A percentile compares a stretch with the other conserved stretches of the same genome.
These are phyloP conservation scores for Plectrocnemia conspersa DNA, from an alignment of 1,140 invertebrate species.

Conservation along the genomic window DNA sequence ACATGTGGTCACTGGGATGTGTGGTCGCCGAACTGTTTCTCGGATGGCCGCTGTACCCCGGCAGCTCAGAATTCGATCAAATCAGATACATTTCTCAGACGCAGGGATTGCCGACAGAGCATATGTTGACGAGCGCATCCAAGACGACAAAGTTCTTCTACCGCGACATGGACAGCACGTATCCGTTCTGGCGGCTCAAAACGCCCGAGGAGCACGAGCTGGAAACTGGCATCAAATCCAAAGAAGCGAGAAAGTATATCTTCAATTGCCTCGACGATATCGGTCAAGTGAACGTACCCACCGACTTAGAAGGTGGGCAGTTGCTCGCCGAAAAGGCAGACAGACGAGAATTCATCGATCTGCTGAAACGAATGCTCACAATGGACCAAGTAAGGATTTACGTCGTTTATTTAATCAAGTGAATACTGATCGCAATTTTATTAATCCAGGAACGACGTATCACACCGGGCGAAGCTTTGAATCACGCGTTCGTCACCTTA, in stretches of 20 bases:
- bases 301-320: slow-evolving; percentile 92
- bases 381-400: slow-evolving; percentile 77
- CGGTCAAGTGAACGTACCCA: slow-evolving; percentile 95
- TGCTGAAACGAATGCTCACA: slow-evolving; percentile 94
- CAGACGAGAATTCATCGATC: slow-evolving; percentile 92
- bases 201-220: slow-evolving; percentile 97
- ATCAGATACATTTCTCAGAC: slow-evolving; percentile 80
- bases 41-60: slow-evolving; percentile 99
- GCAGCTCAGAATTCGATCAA: slow-evolving; percentile 99
- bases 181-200: slow-evolving; percentile 97
- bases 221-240: slow-evolving; percentile 97
- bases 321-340: slow-evolving; percentile 94
- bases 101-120: slow-evolving; percentile 88
- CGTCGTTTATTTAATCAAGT: neutral
- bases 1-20: slow-evolving; percentile 99
- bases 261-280: slow-evolving; percentile 99
- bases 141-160: slow-evolving; percentile 99
- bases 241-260: slow-evolving; percentile 99
- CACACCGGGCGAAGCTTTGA: slow-evolving; percentile 90
- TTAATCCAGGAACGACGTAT: slow-evolving; percentile 76
- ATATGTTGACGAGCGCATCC: slow-evolving; percentile 97
- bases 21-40: slow-evolving; percentile 99
- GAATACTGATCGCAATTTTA: slow-evolving; percentile 5
- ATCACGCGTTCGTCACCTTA: slow-evolving; percentile 91
- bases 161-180: slow-evolving; percentile 91